These are phyloP conservation scores for Coregonus sp. DNA, from an alignment of 2,797 vertebrate species.

Conservation along the genomic window DNA sequence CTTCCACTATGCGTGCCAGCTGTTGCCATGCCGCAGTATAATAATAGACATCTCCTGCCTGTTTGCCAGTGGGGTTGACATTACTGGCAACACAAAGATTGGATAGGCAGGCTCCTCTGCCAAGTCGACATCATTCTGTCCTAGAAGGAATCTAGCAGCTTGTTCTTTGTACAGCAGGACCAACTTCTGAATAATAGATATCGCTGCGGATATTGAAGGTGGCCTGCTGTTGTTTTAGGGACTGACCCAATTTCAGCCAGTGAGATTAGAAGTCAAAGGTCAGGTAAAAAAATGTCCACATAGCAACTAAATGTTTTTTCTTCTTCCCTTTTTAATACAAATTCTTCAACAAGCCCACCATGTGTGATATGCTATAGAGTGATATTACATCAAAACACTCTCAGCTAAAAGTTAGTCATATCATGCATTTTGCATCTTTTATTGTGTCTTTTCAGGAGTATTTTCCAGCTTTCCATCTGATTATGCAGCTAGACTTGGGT, in stretches of 20 bases:
- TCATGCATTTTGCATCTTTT: background rate
- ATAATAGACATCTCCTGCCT: background rate
- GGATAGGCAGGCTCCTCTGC: background rate
- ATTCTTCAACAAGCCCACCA: background rate
- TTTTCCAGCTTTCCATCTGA: background rate
- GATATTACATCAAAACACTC: background rate
- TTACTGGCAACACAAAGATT: background rate
- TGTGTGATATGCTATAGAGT: background rate
- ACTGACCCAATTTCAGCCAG: background rate
- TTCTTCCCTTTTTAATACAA: background rate
- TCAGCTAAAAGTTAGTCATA: background rate
- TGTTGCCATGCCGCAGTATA: background rate
- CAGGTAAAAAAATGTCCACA: background rate
- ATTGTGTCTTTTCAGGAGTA: background rate
- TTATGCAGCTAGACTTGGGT: background rate
- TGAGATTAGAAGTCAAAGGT: background rate
- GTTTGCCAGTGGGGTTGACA: background rate
- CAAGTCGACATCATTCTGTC: background rate
- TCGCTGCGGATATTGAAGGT: too few species aligned
- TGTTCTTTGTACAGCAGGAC: background rate
- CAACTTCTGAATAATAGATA: conserved; percentile 7
- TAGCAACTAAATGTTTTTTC: background rate
- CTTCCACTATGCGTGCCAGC: background rate
- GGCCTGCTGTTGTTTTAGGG: background rate
- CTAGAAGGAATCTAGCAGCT: background rate